Base-by-base conservation (phyloP, 2,888 invertebrate genomes). In the Hydraecia micacea region DNA sequence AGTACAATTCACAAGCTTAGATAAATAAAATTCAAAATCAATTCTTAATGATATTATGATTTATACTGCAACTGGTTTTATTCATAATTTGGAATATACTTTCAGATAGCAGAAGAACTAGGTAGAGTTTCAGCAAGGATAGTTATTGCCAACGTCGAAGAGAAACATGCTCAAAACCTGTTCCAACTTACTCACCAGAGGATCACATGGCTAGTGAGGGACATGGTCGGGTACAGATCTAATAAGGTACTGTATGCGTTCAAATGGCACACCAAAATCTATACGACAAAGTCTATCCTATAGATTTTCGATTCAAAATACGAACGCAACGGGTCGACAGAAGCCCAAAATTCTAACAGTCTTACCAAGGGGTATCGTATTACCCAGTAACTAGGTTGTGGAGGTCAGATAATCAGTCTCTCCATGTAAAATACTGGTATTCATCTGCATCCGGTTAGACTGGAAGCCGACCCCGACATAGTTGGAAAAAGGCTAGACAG, bases 101-200 rank as follows among this genome's bases (percentile, higher is more conserved):
- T 81, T 68, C 80, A 82, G 82, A 32, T 71, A 36, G 5, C 2
- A 42, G 1, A 46, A 32, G 15, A 75, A 46, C 68, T 83, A 8
- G 1, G 8, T 0, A n/a, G 0, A 25, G 72, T 77, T 8, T n/a
- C 77, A 25, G 85, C 91, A 5, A 88, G 39, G 52, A 88, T 94
- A 58, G 84, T 94, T 18, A 90, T 94, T 58, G 89, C 88, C 6
- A 94, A 94, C 55, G 77, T 93, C 1, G 87, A 88, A 6, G 77
- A 83, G 39, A 25, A 68, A 52, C 81, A 91, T 52, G 83, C 86
- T 5, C 0, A 21, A 36, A 0, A 36, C 6, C 28, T 80, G 8
- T 6, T 85, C 2, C 9, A 6, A 36, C 1, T 13, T 5, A 1
- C 15, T 39, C 0, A 18, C 5, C 6, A 0, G 15, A 0, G 1